Evolutionary conservation across 2,888 invertebrate species (phyloP).

Genomic region (Eupithecia inturbata): DNA sequence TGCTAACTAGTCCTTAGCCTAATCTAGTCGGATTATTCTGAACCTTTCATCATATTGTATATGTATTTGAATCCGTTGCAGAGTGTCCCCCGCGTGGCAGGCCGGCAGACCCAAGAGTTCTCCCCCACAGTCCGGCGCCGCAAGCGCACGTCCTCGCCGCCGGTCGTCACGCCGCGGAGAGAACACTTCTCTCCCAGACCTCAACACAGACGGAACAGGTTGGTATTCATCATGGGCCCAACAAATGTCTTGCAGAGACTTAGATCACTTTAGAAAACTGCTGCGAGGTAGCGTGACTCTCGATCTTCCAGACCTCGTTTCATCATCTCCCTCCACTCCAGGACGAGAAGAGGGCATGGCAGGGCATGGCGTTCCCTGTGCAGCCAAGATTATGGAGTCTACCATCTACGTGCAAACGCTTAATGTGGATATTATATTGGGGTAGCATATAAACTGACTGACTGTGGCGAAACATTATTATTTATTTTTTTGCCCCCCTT

Average conservation of each 20-base stretch:
- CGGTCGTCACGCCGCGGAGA: slow-evolving; percentile 43
- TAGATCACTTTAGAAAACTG: neutral
- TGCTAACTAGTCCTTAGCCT: too few species aligned
- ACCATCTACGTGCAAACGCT: too few species aligned
- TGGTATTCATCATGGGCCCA: neutral
- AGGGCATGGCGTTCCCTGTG: too few species aligned
- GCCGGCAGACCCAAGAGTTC: slow-evolving; percentile 52
- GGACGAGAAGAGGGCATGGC: too few species aligned
- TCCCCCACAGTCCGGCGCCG: slow-evolving; percentile 73
- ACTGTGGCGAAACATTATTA: too few species aligned
- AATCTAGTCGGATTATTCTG: too few species aligned
- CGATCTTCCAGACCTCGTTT: neutral
- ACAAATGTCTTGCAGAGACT: neutral
- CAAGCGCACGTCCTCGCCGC: slow-evolving; percentile 53
- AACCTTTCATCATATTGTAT: too few species aligned
- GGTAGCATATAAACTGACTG: too few species aligned
- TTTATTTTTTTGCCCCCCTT: too few species aligned
- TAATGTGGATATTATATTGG: too few species aligned
- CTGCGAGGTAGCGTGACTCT: neutral
- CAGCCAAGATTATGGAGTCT: too few species aligned
- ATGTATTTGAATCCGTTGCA: neutral
- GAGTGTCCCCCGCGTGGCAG: neutral
- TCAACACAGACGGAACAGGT: slow-evolving; percentile 46
- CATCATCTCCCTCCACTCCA: neutral
- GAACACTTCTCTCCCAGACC: slow-evolving; percentile 46